Evolutionary conservation across 2,113 vertebrate genomes (phyloP), one percentile per base, ranked within the genome.

Genomic region (Corapipo altera): DNA sequence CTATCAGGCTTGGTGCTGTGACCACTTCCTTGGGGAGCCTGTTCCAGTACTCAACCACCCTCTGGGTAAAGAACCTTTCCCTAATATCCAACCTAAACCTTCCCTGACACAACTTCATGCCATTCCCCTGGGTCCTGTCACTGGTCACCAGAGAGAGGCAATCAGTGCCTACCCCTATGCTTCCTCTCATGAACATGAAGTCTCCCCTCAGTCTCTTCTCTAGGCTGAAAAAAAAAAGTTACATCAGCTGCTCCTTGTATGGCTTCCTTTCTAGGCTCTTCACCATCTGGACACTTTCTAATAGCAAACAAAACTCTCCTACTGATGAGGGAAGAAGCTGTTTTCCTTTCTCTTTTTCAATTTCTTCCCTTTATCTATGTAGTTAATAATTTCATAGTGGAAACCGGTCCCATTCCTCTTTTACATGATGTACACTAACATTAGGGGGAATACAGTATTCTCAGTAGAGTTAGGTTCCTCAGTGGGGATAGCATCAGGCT

Each of bases 401-500:
- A 59, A 83, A 24, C 21, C n/a, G 15, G 41, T 64, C 35, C 35
- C 9, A 8, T 51, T 77, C n/a, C 10, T 69, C 28, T 43, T 62
- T 44, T 59, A 30, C 12, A 6, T 71, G 16, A 69, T 51, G 33
- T 27, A 22, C 7, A 15, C 22, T 44, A 17, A 23, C 33, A 41
- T 55, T 11, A 61, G 6, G 14, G 30, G 19, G 33, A 51, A n/a
- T 33, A 37, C 39, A 43, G 14, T 23, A 22, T 48, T 33, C 37
- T 33, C 49, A 39, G 27, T 14, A 61, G 59, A 58, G 23, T 24
- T 70, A n/a, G 15, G 8, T 41, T 39, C 69, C 61, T 70, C 41
- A 41, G 8, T 0, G 1, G 8, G 39, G 32, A 26, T 26, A n/a
- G 10, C 1, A 2, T 58, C 27, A 44, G 49, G 13, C 37, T 62